These are phyloP conservation scores for Troides helena DNA, from an alignment of 2,888 invertebrate genomes.

Conservation along the genomic window DNA sequence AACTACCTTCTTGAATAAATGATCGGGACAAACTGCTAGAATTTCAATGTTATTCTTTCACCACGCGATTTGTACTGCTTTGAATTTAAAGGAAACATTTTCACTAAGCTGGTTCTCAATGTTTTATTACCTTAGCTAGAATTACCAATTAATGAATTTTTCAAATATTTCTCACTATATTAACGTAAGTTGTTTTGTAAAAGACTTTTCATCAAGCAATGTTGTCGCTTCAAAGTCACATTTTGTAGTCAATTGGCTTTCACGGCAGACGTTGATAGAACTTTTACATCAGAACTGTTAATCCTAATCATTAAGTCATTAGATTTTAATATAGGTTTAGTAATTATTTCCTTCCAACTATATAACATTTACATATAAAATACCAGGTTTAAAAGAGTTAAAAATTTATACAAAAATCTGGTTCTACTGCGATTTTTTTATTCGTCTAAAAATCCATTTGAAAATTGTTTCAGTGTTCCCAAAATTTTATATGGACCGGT, in stretches of 20 bases:
- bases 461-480: slow-evolving; percentile 16
- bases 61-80: slow-evolving; percentile 30
- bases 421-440: slow-evolving; percentile 7
- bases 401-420: slow-evolving; percentile 16
- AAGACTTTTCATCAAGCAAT: too few species aligned
- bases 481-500: slow-evolving; percentile 5
- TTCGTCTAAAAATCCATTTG: slow-evolving; percentile 22
- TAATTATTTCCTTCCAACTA: too few species aligned
- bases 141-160: background rate
- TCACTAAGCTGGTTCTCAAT: background rate
- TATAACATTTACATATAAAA: too few species aligned
- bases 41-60: slow-evolving; percentile 52
- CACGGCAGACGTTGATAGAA: too few species aligned
- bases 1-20: slow-evolving; percentile 60
- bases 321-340: too few species aligned
- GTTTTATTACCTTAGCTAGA: background rate
- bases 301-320: too few species aligned
- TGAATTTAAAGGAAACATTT: slow-evolving; percentile 21
- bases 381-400: background rate
- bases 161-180: too few species aligned
- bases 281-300: too few species aligned
- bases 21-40: slow-evolving; percentile 57
- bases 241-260: too few species aligned
- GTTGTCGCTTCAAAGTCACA: too few species aligned
- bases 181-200: too few species aligned